These are phyloP conservation scores for Centrocercus urophasianus DNA, from an alignment of 2,113 vertebrate species.

Conservation along the genomic window DNA sequence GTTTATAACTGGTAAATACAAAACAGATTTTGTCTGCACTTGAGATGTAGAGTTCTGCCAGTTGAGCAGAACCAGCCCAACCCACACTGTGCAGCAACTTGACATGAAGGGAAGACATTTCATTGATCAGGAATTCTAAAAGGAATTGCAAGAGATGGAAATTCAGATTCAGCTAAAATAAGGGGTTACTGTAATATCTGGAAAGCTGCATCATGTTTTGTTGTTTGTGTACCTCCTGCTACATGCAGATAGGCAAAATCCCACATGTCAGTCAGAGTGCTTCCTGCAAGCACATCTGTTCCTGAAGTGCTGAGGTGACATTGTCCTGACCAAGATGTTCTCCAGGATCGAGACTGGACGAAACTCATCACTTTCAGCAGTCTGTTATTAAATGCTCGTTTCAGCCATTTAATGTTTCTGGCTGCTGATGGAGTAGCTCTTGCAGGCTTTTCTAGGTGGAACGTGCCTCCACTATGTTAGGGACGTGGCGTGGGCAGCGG, in stretches of 20 bases:
- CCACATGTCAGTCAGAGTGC: not conserved
- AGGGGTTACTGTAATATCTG: rapidly evolving
- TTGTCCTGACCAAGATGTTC: not conserved
- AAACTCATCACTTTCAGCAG: not conserved
- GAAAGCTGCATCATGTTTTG: not conserved
- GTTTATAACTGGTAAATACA: not conserved
- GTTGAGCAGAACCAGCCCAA: not conserved
- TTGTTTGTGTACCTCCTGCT: not conserved
- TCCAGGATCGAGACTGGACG: not conserved
- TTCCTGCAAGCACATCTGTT: not conserved
- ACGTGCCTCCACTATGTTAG: not conserved
- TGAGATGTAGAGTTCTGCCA: not conserved
- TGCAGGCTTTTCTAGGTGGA: not conserved
- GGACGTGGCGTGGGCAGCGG: not conserved
- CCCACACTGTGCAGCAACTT: not conserved
- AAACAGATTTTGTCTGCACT: not conserved
- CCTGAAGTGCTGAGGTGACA: not conserved
- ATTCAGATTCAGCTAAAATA: not conserved
- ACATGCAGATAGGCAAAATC: not conserved
- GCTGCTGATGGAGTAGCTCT: not conserved
- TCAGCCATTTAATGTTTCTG: constrained; percentile 7
- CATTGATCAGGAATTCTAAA: not conserved
- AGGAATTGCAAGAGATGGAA: rapidly evolving
- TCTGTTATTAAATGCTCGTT: constrained; percentile 10
- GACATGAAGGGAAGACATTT: not conserved